Evolutionary conservation across 1,140 invertebrate species (phyloP).

Genomic region (Zaprionus ornatus): DNA sequence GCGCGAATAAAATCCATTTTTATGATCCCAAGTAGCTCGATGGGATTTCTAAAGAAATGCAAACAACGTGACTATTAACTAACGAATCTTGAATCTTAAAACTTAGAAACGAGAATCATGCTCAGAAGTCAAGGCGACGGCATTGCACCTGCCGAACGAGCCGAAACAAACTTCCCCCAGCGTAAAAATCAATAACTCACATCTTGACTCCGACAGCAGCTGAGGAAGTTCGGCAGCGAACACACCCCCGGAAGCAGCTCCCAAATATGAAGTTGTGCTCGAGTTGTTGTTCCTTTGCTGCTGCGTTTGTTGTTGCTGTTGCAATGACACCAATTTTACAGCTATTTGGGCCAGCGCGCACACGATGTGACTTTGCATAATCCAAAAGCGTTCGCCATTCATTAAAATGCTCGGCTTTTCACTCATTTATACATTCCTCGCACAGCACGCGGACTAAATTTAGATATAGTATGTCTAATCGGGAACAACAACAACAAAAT

Average conservation of each 20-base stretch:
- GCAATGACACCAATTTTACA: slow-evolving; percentile 53
- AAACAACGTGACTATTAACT: neutral
- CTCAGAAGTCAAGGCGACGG: slow-evolving; percentile 1
- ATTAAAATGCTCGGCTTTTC: neutral
- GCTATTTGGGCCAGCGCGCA: slow-evolving; percentile 3
- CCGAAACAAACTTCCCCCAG: slow-evolving; percentile 25
- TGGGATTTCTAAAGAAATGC: slow-evolving; percentile 2
- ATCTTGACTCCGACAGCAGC: slow-evolving; percentile 43
- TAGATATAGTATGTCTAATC: slow-evolving; percentile 60
- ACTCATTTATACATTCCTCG: neutral
- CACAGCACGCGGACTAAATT: slow-evolving; percentile 66
- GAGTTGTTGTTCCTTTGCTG: neutral
- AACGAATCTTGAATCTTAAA: neutral
- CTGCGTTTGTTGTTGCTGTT: slow-evolving; percentile 15
- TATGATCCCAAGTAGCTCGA: neutral
- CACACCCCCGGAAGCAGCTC: slow-evolving; percentile 33
- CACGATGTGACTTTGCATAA: neutral
- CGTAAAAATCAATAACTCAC: slow-evolving; percentile 70
- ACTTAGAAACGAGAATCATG: neutral
- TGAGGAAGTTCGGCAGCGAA: slow-evolving; percentile 10
- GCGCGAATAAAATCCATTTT: slow-evolving; percentile 31
- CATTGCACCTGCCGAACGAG: slow-evolving; percentile 30
- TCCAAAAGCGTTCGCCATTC: neutral
- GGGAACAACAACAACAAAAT: slow-evolving; percentile 13
- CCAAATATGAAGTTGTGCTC: slow-evolving; percentile 22